These are phyloP conservation scores for Aythya fuligula DNA, from an alignment of 2,797 vertebrate genomes.

Conservation along the genomic window DNA sequence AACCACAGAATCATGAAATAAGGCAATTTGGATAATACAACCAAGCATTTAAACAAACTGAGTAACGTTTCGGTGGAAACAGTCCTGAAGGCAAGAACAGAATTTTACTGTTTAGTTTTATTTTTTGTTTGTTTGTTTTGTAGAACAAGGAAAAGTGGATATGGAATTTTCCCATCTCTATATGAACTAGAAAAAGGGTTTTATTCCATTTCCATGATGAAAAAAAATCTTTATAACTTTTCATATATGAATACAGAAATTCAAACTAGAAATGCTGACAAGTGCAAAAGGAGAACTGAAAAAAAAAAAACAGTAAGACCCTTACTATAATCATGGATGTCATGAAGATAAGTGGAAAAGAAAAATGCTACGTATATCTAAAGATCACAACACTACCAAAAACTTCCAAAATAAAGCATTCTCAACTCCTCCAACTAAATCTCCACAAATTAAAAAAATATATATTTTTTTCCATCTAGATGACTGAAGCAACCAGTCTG, in stretches of 20 bases:
- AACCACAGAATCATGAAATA: neutral
- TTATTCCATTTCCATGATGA: neutral
- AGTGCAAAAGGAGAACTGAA: neutral
- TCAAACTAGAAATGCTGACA: neutral
- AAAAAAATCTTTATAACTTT: neutral
- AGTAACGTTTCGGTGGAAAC: neutral
- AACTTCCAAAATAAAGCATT: neutral
- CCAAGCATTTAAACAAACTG: neutral
- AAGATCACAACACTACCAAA: neutral
- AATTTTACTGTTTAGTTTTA: neutral
- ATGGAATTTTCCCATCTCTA: neutral
- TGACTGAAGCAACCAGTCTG: neutral
- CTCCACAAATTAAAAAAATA: neutral
- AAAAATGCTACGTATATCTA: neutral
- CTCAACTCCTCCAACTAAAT: neutral
- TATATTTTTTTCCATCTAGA: neutral
- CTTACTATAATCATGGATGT: neutral
- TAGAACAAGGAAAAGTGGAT: neutral
- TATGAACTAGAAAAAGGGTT: neutral
- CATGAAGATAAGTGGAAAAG: neutral
- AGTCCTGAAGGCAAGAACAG: neutral
- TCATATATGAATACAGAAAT: neutral
- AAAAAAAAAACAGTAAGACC: neutral
- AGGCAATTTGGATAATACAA: neutral
- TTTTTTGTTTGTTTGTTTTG: neutral